Evolutionary conservation across 23 tunicate species (phyloP), one percentile per base, ranked within the genome.

Genomic region (Aplidium turbinatum): DNA sequence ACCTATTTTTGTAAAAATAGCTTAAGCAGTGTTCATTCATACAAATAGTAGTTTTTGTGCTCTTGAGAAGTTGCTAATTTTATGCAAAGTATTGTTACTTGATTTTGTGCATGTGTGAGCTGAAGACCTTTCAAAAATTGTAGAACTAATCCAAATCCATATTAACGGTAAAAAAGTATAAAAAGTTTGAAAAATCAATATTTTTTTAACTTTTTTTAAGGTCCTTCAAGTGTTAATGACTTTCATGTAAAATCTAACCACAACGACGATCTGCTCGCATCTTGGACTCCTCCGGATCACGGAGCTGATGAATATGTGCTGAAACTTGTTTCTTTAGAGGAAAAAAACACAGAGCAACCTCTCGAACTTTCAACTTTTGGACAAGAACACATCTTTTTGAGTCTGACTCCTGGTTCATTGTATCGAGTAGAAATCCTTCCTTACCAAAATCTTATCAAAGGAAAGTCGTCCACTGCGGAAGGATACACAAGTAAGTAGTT

Each of bases 301-400:
- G 89, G 89, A n/a, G 82, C 61, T 21, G 89, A 83, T 33, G 73
- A 75, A 2, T 83, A 75, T 67, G 47, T 22, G 5, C 16, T 83
- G 16, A 45, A 38, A 3, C 66, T 83, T 0, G 46, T 54, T 20
- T 70, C 66, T 18, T 31, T 35, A 39, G 76, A 65, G 19, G 61
- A 52, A 1, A 62, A 70, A 58, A 56, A 63, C 7, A 58, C 35
- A 26, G 21, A 56, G 36, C 34, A 58, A 22, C 67, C 80, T 67
- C 38, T 62, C 38, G 38, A 70, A 1, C 28, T 19, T n/a, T 70
- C 30, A 65, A 56, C 31, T 18, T 24, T 55, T 27, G 26, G 35
- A 2, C 33, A 28, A 26, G 62, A 63, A 18, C 61, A 75, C 33
- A 23, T 35, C 11, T 83, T 83, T 29, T 38, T 40, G 13, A 61